These are phyloP conservation scores for Scaptomyza polygonia DNA, from an alignment of 2,888 invertebrate species.

Conservation along the genomic window DNA sequence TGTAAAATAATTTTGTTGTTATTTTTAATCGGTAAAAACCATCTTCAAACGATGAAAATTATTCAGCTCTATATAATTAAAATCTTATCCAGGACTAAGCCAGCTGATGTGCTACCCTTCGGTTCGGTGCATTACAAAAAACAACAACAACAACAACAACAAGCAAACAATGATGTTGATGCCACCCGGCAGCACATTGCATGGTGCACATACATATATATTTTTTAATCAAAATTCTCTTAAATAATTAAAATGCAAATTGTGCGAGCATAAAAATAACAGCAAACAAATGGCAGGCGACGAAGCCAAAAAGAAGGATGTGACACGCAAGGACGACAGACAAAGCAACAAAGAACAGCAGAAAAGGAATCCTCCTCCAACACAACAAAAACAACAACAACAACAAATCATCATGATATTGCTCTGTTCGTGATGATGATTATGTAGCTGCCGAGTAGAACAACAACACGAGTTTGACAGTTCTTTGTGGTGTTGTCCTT, in stretches of 20 bases:
- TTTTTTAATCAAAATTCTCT: conserved; percentile 84
- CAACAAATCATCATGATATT: conserved; percentile 27
- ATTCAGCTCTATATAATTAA: background rate
- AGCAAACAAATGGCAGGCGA: conserved; percentile 64
- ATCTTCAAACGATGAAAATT: background rate
- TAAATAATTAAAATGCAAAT: conserved; percentile 83
- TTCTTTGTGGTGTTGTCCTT: conserved; percentile 71
- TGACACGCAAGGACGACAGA: too few species aligned
- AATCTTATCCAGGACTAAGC: background rate
- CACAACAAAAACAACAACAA: conserved; percentile 39
- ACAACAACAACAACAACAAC: background rate
- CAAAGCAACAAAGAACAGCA: conserved; percentile 58
- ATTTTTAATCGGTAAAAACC: background rate
- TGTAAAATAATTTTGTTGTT: too few species aligned
- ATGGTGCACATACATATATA: conserved; percentile 37
- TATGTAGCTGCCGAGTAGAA: conserved; percentile 23
- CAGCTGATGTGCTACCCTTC: conserved; percentile 8
- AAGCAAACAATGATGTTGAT: conserved; percentile 21
- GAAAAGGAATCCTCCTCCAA: conserved; percentile 13
- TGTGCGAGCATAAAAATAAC: conserved; percentile 71
- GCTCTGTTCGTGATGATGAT: conserved; percentile 37
- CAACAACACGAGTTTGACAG: conserved; percentile 69
- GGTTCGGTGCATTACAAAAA: conserved; percentile 3
- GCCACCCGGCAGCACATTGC: conserved; percentile 5
- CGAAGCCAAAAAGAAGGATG: too few species aligned